Evolutionary conservation across 1,140 invertebrate species (phyloP).

Genomic region (Hycleus phaleratus): DNA sequence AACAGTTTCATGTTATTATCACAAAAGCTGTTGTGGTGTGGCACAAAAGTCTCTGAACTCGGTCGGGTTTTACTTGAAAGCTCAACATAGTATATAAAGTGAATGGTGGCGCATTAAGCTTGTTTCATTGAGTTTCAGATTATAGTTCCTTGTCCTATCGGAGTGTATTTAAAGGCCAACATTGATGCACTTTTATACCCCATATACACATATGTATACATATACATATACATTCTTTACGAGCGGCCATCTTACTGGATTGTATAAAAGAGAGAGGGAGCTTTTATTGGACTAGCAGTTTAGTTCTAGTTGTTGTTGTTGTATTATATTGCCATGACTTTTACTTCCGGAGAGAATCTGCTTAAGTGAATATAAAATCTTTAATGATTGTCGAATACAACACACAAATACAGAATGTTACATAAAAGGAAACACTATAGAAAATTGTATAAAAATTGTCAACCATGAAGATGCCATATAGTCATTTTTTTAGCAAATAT

Average conservation of each 20-base stretch:
- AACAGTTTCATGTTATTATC: slow-evolving; percentile 32
- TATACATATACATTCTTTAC: slow-evolving; percentile 17
- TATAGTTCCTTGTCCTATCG: slow-evolving; percentile 34
- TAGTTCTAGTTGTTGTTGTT: background rate
- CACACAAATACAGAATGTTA: background rate
- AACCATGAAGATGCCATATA: background rate
- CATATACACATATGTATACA: background rate
- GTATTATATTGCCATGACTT: slow-evolving; percentile 3
- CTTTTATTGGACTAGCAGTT: slow-evolving; percentile 26
- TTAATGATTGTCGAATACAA: background rate
- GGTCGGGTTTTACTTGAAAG: slow-evolving; percentile 30
- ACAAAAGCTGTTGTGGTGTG: slow-evolving; percentile 31
- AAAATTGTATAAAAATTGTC: background rate
- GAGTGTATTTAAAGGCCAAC: slow-evolving; percentile 20
- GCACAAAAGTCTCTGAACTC: slow-evolving; percentile 25
- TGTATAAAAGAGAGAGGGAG: slow-evolving; percentile 7
- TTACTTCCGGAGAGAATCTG: slow-evolving; percentile 5
- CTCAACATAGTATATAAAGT: slow-evolving; percentile 27
- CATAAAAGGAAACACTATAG: background rate
- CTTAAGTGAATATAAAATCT: slow-evolving; percentile 18
- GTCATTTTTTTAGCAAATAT: background rate
- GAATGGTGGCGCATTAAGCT: slow-evolving; percentile 29
- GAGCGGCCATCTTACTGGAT: slow-evolving; percentile 32
- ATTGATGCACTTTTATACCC: slow-evolving; percentile 34
- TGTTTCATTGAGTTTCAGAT: slow-evolving; percentile 34